A percentile compares a stretch with the other conserved stretches of the same genome.
Conservation (phyloP, 2,797 vertebrate genomes). For the Neosalanx taihuensis region DNA sequence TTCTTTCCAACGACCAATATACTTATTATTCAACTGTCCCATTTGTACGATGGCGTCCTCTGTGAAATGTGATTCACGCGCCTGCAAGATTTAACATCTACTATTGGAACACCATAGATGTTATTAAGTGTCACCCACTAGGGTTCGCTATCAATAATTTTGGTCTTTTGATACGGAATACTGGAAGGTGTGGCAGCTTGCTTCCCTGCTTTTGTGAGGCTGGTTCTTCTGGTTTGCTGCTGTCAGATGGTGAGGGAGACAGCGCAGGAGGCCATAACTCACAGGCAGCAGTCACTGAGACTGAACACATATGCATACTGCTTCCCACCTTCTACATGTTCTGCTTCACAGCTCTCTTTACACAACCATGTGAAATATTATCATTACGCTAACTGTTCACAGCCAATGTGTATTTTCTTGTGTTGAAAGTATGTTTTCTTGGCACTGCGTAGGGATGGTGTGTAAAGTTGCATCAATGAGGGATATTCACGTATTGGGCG, state of each 20-base stretch:
- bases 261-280: slow-evolving; percentile 13
- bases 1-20: background rate
- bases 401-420: background rate
- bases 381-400: background rate
- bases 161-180: background rate
- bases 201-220: slow-evolving; percentile 32
- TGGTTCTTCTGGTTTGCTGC: slow-evolving; percentile 30
- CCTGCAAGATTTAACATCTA: background rate
- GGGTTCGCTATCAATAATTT: background rate
- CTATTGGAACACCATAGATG: background rate
- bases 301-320: background rate
- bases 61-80: background rate
- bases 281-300: background rate
- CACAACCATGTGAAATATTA: slow-evolving; percentile 14
- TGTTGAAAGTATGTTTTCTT: background rate
- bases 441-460: background rate
- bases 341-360: slow-evolving; percentile 6
- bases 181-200: background rate
- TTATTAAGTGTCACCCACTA: background rate
- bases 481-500: background rate
- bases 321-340: background rate
- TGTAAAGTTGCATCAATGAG: background rate
- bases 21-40: background rate
- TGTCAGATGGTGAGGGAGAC: slow-evolving; percentile 18
- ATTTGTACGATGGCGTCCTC: background rate